phyloP scores from a whole-genome alignment of 1,140 invertebrate species.

The Geopemphigus sp. region DNA sequence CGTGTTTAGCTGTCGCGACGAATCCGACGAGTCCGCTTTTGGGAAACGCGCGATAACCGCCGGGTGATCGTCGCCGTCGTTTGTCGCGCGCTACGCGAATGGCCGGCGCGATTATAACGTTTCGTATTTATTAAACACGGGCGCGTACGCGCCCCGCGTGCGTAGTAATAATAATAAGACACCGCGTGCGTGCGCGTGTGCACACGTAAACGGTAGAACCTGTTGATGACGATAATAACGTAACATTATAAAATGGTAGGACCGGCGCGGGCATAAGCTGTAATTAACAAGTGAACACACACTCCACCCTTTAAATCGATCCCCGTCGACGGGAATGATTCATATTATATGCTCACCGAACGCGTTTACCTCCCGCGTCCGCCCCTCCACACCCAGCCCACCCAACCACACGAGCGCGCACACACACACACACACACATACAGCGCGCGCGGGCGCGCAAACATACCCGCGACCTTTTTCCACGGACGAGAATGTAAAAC shows the following conservation, averaged over 20 bases:
- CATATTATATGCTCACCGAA: not conserved
- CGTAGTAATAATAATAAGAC: not conserved
- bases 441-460: no score
- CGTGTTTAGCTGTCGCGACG: no score
- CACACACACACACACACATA: no score
- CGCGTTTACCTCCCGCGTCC: not conserved
- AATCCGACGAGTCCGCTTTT: no score
- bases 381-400: not conserved
- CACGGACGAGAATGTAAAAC: no score
- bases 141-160: no score
- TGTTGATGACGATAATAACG: conserved; percentile 27
- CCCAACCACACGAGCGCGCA: no score
- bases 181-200: not conserved
- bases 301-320: conserved; percentile 35
- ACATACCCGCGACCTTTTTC: not conserved
- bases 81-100: no score
- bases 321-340: conserved; percentile 27
- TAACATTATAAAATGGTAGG: conserved; percentile 8
- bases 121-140: no score
- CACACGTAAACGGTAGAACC: conserved; percentile 21
- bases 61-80: no score
- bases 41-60: no score
- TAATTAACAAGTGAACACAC: conserved; percentile 41
- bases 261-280: not conserved
- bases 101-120: no score